phyloP scores from a whole-genome alignment of 2,797 vertebrate species.

The Sebastiscus albofasciatus region DNA sequence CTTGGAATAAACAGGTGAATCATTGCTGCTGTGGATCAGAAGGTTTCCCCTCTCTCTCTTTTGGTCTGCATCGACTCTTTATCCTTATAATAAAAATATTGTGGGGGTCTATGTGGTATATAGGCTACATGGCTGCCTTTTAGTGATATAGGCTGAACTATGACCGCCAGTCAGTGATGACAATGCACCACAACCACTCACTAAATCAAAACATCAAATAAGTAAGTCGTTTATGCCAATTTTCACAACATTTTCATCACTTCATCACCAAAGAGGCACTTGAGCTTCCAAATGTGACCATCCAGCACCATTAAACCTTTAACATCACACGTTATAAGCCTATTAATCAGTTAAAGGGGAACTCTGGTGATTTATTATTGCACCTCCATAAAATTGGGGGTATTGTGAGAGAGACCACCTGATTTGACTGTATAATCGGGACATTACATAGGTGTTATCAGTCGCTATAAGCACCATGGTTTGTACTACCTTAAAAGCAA shows the following conservation, averaged over 20 bases:
- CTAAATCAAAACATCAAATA: background rate
- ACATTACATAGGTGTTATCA: no score
- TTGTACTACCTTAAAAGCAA: no score
- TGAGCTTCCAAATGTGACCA: background rate
- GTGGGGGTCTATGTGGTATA: background rate
- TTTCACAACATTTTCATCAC: background rate
- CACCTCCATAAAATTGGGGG: background rate
- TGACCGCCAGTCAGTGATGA: background rate
- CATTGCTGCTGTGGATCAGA: background rate
- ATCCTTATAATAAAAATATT: background rate
- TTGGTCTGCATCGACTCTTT: background rate
- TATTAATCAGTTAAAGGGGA: background rate
- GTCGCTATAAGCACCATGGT: no score
- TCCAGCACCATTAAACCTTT: background rate
- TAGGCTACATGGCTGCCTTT: background rate
- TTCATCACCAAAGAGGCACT: background rate
- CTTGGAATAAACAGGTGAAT: conserved; percentile 29
- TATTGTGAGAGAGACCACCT: no score
- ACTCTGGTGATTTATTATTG: background rate
- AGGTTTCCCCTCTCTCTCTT: background rate
- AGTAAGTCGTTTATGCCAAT: background rate
- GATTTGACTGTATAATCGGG: no score
- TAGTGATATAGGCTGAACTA: background rate
- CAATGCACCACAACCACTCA: background rate
- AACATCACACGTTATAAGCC: background rate